These are phyloP conservation scores for Sparidentex hasta DNA, from an alignment of 2,797 vertebrate species.

Conservation along the genomic window DNA sequence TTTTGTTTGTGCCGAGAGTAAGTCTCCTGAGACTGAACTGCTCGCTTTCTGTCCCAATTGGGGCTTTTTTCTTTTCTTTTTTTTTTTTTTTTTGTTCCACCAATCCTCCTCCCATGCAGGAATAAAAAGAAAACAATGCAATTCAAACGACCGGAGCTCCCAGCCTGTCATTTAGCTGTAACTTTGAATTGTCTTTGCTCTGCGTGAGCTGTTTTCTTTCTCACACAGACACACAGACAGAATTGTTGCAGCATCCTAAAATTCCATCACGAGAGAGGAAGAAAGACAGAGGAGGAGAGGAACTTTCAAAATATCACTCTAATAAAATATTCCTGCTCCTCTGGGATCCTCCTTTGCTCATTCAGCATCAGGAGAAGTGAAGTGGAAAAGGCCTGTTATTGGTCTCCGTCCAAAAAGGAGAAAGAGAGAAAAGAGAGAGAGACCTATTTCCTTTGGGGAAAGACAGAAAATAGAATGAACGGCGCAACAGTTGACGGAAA, in stretches of 20 bases:
- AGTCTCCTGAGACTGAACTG: conserved; percentile 75
- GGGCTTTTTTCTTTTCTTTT: conserved; percentile 47
- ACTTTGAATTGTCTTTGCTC: conserved; percentile 81
- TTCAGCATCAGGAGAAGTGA: conserved; percentile 77
- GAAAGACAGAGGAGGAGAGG: conserved; percentile 68
- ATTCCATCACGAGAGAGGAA: conserved; percentile 74
- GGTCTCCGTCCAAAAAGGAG: conserved; percentile 67
- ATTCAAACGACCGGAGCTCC: conserved; percentile 72
- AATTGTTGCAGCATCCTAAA: conserved; percentile 74
- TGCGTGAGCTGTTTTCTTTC: conserved; percentile 74
- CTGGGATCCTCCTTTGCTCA: conserved; percentile 80
- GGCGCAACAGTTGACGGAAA: conserved; percentile 76
- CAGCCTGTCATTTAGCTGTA: conserved; percentile 82
- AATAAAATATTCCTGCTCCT: conserved; percentile 84
- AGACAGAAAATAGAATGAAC: conserved; percentile 72
- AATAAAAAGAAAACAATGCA: conserved; percentile 79
- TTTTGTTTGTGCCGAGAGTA: conserved; percentile 77
- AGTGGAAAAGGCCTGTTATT: conserved; percentile 77
- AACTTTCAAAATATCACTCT: conserved; percentile 80
- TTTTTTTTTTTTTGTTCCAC: conserved; percentile 17
- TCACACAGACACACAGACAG: conserved; percentile 18
- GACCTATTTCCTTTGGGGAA: conserved; percentile 78
- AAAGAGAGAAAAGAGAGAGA: conserved; percentile 56
- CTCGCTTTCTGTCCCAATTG: conserved; percentile 76
- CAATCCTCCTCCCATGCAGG: conserved; percentile 67